Conservation (phyloP, 2,888 invertebrate species). For the Nebria brevicollis region DNA sequence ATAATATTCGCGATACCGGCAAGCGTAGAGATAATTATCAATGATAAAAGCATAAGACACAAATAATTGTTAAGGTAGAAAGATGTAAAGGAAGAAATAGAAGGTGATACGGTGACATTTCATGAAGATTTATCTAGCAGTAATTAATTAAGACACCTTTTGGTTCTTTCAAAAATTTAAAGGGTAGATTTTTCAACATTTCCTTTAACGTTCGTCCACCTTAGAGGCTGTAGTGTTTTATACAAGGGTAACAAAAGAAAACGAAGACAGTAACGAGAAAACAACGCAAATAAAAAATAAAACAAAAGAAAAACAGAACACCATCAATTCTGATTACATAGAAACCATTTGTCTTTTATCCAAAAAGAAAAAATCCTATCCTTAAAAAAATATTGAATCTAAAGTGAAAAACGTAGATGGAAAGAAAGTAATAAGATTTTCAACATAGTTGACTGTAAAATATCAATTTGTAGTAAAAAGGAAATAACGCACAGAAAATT, state of each 20-base stretch:
- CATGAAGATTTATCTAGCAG: slow-evolving; percentile 1
- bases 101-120: neutral
- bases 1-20: too few relatives aligned
- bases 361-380: slow-evolving; percentile 32
- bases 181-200: slow-evolving; percentile 39
- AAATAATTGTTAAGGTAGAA: neutral
- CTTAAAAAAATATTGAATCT: slow-evolving; percentile 8
- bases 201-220: slow-evolving; percentile 38
- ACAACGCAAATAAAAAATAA: slow-evolving; percentile 47
- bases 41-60: neutral
- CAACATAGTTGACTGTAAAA: slow-evolving; percentile 57
- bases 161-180: slow-evolving; percentile 33
- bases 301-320: slow-evolving; percentile 45
- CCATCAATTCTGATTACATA: slow-evolving; percentile 47
- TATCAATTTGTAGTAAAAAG: slow-evolving; percentile 58
- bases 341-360: slow-evolving; percentile 47
- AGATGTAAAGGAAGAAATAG: neutral
- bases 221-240: neutral
- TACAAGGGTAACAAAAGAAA: neutral
- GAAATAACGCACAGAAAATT: slow-evolving; percentile 48
- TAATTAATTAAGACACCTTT: neutral
- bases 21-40: neutral
- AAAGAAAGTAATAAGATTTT: slow-evolving; percentile 56
- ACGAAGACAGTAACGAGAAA: slow-evolving; percentile 46
- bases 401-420: slow-evolving; percentile 2